Base-by-base conservation (phyloP, 2,113 vertebrate genomes). In the Morone chrysops region DNA sequence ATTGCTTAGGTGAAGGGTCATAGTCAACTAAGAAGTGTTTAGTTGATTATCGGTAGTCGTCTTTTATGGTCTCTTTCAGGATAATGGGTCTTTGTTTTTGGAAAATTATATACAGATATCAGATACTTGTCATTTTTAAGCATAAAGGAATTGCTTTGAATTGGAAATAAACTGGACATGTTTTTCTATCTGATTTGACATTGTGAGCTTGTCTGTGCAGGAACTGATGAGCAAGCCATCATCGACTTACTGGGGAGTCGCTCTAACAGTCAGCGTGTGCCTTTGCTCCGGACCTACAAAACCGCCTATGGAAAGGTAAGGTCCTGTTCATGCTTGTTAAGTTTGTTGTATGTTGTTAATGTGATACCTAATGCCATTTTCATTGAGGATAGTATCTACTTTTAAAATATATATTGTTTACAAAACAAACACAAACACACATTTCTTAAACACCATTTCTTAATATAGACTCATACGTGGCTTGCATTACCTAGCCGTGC, bases 221-320 rank as follows among this genome's bases (percentile, higher is more conserved):
- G 98, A 88, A 99, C 98, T 0, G 96, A 99, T 61, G 98, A 99
- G 60, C 96, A 98, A 84, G 98, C 98, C 11, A 99, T 99, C 71
- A 99, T 98, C 0, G 95, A 99, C 17, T 96, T 99, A 56, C 94
- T 99, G 75, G 97, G 97, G 67, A 98, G 95, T 90, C 97, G 98
- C 65, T 98, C 98, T 61, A 97, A 86, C 93, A 97, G 94, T 89
- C 98, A 99, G 85, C 94, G 98, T 6, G 96, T 97, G 57, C 96
- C 97, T 81, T 92, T 99, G 81, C 94, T 95, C 8, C 82, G 96
- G 72, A 93, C 97, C 68, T 99, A 96, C 88, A 99, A 99, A 95
- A 99, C 98, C 0, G 94, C 98, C 7, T 99, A 99, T 53, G 98
- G 98, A 57, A 99, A 99, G 97, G 98, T 96, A 95, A 91, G 0